Percentiles rank a stretch among this genome's conserved stretches.
These are phyloP conservation scores for Sceliomorpha sp. DNA, from an alignment of 2,888 invertebrate species.

Conservation along the genomic window DNA sequence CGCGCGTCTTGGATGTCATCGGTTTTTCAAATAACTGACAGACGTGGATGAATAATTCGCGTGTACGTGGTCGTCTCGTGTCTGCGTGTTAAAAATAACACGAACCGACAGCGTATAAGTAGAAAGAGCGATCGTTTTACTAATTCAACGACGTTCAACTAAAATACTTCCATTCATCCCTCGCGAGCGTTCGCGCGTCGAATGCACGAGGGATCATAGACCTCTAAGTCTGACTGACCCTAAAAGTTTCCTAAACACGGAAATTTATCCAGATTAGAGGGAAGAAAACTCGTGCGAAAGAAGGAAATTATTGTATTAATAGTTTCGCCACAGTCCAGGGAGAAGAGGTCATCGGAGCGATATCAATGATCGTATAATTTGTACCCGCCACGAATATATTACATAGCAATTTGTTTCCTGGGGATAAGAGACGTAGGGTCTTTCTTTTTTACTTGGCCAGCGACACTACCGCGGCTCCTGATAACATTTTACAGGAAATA, in stretches of 20 bases:
- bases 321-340: constrained; percentile 65
- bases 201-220: constrained; percentile 50
- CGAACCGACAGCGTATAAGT: constrained; percentile 10
- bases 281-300: constrained; percentile 18
- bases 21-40: constrained; percentile 40
- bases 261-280: constrained; percentile 1
- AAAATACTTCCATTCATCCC: constrained; percentile 69
- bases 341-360: constrained; percentile 70
- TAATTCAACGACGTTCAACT: constrained; percentile 63
- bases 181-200: constrained; percentile 46
- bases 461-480: too few relatives aligned
- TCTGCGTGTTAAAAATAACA: constrained; percentile 39
- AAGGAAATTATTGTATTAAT: constrained; percentile 46
- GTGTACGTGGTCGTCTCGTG: constrained; percentile 24
- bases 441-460: too few relatives aligned
- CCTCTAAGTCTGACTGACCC: constrained; percentile 41
- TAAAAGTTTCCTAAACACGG: neutral
- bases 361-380: constrained; percentile 78
- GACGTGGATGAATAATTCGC: constrained; percentile 29
- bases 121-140: constrained; percentile 57
- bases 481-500: too few relatives aligned
- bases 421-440: too few relatives aligned
- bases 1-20: constrained; percentile 41
- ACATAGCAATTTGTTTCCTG: too few relatives aligned
- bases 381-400: too few relatives aligned